phyloP scores from a whole-genome alignment of 2,797 vertebrate genomes.

The Eidolon dupreanum region DNA sequence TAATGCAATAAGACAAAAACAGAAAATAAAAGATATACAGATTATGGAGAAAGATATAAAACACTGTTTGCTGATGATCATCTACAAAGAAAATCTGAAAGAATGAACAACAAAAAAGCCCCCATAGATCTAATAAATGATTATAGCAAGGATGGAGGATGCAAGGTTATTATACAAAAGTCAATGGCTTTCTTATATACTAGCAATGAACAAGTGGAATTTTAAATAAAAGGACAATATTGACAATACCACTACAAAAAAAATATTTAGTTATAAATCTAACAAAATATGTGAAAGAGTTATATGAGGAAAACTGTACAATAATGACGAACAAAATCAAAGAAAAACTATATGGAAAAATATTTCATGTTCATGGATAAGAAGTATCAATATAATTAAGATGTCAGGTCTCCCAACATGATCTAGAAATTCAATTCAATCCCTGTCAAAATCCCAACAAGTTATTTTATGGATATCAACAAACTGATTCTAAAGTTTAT shows the following conservation, averaged over 20 bases:
- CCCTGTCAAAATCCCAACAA: neutral
- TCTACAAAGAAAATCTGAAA: neutral
- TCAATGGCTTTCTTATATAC: neutral
- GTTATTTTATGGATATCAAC: neutral
- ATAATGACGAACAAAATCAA: too few relatives aligned
- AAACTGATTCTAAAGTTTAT: too few relatives aligned
- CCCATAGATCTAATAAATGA: neutral
- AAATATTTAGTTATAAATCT: too few relatives aligned
- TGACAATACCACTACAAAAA: neutral
- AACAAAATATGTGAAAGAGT: neutral
- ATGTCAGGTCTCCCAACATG: neutral
- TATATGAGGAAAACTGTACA: neutral
- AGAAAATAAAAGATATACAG: neutral
- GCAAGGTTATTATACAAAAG: neutral
- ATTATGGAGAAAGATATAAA: neutral
- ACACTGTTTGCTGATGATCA: neutral
- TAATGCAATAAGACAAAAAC: neutral
- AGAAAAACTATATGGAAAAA: too few relatives aligned
- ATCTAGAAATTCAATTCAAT: neutral
- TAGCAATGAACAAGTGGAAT: neutral
- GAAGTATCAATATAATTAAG: neutral
- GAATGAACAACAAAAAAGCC: neutral
- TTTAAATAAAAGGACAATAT: neutral
- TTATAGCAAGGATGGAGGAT: neutral
- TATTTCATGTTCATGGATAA: neutral